Conservation (phyloP, 2,113 vertebrate species). For the Zingel zingel region DNA sequence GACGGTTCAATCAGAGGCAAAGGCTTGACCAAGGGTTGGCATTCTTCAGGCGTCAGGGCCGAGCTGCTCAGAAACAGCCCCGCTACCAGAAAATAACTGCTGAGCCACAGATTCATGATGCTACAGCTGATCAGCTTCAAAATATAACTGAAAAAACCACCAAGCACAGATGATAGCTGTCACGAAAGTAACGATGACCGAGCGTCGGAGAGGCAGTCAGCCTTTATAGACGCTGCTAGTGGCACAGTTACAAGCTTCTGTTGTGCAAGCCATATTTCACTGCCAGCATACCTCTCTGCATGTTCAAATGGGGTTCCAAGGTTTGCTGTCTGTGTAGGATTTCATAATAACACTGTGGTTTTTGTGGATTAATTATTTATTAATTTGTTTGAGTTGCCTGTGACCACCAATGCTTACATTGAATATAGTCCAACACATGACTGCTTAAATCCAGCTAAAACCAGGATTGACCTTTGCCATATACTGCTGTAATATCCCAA, state of each 20-base stretch:
- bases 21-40: conserved; percentile 17
- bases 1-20: not conserved
- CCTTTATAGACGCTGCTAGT: no score
- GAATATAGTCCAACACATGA: no score
- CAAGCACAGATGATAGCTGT: not conserved
- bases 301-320: not conserved
- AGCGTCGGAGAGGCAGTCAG: not conserved
- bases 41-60: conserved; percentile 44
- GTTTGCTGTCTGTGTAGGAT: not conserved
- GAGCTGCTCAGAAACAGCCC: conserved; percentile 31
- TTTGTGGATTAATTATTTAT: conserved; percentile 3
- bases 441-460: no score
- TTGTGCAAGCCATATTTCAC: not conserved
- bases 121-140: not conserved
- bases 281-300: no score
- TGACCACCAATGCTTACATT: no score
- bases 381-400: no score
- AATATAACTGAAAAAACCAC: no score
- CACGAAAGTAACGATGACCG: not conserved
- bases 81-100: not conserved
- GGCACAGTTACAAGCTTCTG: no score
- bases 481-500: no score
- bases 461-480: no score
- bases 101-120: conserved; percentile 46
- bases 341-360: not conserved